These are phyloP conservation scores for Lampropteryx suffumata DNA, from an alignment of 2,888 invertebrate genomes.

Conservation along the genomic window DNA sequence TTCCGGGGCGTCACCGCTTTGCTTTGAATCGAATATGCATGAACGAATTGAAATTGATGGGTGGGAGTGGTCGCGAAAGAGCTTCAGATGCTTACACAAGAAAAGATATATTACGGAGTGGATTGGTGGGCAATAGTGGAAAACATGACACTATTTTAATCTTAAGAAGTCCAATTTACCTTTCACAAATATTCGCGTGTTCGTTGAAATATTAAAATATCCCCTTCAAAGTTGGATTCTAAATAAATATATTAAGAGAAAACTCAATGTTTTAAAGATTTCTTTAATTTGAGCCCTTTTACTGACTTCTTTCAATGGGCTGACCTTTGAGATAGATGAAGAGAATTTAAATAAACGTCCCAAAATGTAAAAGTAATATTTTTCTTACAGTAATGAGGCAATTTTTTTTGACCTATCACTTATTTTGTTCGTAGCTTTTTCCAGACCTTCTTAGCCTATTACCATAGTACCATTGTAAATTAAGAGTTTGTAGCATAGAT, in stretches of 20 bases:
- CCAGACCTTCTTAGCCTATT: no score
- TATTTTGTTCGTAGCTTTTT: no score
- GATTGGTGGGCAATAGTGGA: conserved; percentile 19
- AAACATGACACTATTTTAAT: conserved; percentile 19
- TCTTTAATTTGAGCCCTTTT: background rate
- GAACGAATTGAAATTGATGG: conserved; percentile 38
- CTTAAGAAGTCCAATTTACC: no score
- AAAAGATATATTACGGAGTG: conserved; percentile 27
- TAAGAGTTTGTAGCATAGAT: no score
- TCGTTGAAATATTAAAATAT: no score
- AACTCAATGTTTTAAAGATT: background rate
- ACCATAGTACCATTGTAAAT: no score
- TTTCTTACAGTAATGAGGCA: no score
- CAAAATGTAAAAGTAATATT: no score
- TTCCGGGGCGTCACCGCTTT: conserved; percentile 35
- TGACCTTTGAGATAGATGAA: background rate
- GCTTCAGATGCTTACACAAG: conserved; percentile 33
- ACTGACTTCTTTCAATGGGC: background rate
- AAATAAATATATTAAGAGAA: background rate
- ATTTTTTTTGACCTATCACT: no score
- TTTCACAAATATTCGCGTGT: no score
- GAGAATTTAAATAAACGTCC: background rate
- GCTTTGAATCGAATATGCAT: conserved; percentile 37
- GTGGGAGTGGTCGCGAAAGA: conserved; percentile 32
- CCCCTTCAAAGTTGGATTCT: no score